Base-by-base conservation (phyloP, 1,140 invertebrate species). In the Acromyrmex heyeri region DNA sequence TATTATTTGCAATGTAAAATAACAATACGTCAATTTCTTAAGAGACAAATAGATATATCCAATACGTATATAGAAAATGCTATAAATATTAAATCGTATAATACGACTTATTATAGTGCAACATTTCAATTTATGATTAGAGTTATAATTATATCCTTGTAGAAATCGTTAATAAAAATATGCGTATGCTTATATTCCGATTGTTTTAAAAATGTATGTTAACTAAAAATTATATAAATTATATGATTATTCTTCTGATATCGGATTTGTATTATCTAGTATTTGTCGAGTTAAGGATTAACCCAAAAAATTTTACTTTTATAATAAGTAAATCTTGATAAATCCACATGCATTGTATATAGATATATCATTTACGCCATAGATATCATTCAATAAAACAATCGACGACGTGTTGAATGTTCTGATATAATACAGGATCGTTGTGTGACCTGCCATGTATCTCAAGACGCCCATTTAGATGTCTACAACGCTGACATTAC, bases 401-500 rank as follows among this genome's bases (percentile, higher is more conserved):
- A 76, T 30, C 61, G 21, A 12, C 57, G 82, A 75, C 65, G 55
- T 59, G 50, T 30, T n/a, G 70, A 77, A 34, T 27, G 72, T 69
- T 50, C 59, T 44, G 34, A 87, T 75, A 53, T 62, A 86, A 50
- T 78, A 50, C 21, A 12, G 14, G 65, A 69, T 69, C 65, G 65
- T 50, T 34, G 88, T 89, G 34, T 59, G 86, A 88, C 81, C 86
- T 88, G 78, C 75, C 79, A 85, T 85, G 76, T 85, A 88, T 91
- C 78, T 77, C 88, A 91, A 81, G 70, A 85, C 88, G 87, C 89
- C 89, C 90, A 91, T 90, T 94, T 92, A 92, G 88, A 92, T 55
- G 88, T 91, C 88, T 53, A 50, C 87, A 72, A 53, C 61, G 85
- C 77, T 92, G 94, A 93, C 93, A 94, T 92, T 90, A 94, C 91